These are phyloP conservation scores for Zalophus californianus DNA, from an alignment of 2,797 vertebrate genomes.

Conservation along the genomic window DNA sequence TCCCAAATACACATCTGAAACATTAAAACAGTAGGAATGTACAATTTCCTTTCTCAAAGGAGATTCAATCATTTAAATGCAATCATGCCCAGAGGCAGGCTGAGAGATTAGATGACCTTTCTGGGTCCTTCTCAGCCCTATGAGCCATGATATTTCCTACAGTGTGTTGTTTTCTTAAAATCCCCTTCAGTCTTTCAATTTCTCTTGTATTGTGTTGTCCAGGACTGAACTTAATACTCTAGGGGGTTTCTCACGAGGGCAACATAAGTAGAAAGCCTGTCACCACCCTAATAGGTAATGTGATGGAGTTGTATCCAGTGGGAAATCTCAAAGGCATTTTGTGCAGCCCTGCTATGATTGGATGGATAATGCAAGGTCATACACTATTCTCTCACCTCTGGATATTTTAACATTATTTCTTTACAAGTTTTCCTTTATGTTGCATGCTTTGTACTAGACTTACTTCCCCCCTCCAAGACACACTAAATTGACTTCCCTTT, in stretches of 20 bases:
- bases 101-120: constrained; percentile 72
- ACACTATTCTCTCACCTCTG: constrained; percentile 68
- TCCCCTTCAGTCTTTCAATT: constrained; percentile 57
- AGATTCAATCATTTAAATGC: constrained; percentile 48
- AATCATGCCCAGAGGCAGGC: constrained; percentile 18
- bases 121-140: background rate
- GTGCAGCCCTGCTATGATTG: background rate
- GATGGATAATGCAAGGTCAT: constrained; percentile 67
- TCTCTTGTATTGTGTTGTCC: constrained; percentile 36
- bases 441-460: constrained; percentile 47
- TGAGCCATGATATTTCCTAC: constrained; percentile 56
- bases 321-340: constrained; percentile 61
- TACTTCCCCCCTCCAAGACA: background rate
- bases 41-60: constrained; percentile 42
- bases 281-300: constrained; percentile 75
- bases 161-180: constrained; percentile 55
- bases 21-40: constrained; percentile 34
- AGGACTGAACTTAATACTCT: constrained; percentile 65
- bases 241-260: constrained; percentile 57
- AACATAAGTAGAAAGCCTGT: constrained; percentile 71
- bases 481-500: constrained; percentile 63
- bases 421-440: constrained; percentile 62
- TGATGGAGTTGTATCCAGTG: constrained; percentile 68
- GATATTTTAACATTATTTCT: constrained; percentile 76
- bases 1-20: background rate